These are phyloP conservation scores for Lutjanus erythropterus DNA, from an alignment of 2,113 vertebrate genomes.

Conservation along the genomic window DNA sequence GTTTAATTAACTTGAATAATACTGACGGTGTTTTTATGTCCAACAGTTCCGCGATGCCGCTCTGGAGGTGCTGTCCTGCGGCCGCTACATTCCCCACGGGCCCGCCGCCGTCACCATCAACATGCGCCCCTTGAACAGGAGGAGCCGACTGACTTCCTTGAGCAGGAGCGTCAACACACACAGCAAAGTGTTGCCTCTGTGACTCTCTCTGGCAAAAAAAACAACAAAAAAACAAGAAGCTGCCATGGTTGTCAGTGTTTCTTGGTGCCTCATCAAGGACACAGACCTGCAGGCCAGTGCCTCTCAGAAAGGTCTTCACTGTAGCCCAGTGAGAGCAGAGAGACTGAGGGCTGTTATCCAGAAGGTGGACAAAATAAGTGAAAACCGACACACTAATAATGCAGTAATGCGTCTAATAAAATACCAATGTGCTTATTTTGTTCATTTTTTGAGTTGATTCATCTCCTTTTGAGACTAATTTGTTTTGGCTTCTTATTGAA, in stretches of 20 bases:
- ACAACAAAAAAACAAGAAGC: too few relatives aligned
- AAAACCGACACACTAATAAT: conserved; percentile 1
- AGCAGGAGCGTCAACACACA: conserved; percentile 46
- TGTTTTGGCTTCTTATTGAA: conserved; percentile 12
- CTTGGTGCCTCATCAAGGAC: conserved; percentile 31
- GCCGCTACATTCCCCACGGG: conserved; percentile 64
- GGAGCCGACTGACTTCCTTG: conserved; percentile 29
- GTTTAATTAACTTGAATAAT: too few relatives aligned
- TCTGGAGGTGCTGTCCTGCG: conserved; percentile 79
- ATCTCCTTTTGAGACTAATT: background rate
- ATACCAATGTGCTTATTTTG: background rate
- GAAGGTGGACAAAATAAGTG: conserved; percentile 25
- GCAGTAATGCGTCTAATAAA: background rate
- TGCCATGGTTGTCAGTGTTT: conserved; percentile 22
- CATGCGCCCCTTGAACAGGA: conserved; percentile 55
- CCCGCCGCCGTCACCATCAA: conserved; percentile 41
- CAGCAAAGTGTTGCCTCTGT: conserved; percentile 77
- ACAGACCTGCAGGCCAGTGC: conserved; percentile 15
- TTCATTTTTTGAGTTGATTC: background rate
- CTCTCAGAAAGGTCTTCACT: conserved; percentile 21
- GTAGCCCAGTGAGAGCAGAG: conserved; percentile 1
- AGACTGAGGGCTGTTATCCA: conserved; percentile 14
- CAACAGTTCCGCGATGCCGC: conserved; percentile 75
- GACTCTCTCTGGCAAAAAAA: conserved; percentile 34
- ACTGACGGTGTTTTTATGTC: background rate